Base-by-base conservation (phyloP, 2,797 vertebrate species). In the Apogon talboti region DNA sequence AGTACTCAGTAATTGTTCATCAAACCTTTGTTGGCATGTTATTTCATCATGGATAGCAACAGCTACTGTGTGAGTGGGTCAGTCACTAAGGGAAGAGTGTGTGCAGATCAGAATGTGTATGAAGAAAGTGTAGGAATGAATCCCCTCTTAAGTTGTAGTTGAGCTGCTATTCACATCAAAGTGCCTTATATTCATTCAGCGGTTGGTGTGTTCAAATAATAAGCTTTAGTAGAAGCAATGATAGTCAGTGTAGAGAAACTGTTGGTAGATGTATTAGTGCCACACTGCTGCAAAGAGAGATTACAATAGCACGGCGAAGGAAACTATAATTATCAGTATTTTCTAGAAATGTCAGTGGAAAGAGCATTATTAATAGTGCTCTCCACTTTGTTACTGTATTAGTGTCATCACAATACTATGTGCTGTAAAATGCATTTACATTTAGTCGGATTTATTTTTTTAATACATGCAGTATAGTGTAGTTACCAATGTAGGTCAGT, bases 141-240 rank as follows among this genome's bases (percentile, higher is more conserved):
- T 11, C 54, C 52, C 50, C 57, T 79, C 42, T 64, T 80, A 72
- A 71, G 76, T 75, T 74, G 81, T 84, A 80, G 85, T 75, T 71
- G 58, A 85, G 84, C 89, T 91, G 86, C 87, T 90, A 80, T 81
- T 81, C 69, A 79, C 82, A 78, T 90, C 38, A 72, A 86, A 93
- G 92, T 92, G 92, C 92, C 92, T 93, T 93, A 89, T 74, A 57
- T 49, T 75, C 68, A 66, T 83, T 71, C 60, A 74, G 63, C 70
- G 66, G 65, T 76, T 10, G 18, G 50, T 62, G 73, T 75, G 63
- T 74, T 73, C 24, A 71, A 61, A 54, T 80, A 61, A 73, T 63
- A 74, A 78, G 64, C 78, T 85, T 78, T 74, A 74, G 70, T 63
- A 50, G 46, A 77, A 71, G 62, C 62, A 66, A 61, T 60, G 71